A percentile compares a stretch with the other conserved stretches of the same genome.
Conservation (phyloP, 2,797 vertebrate species). For the Muscicapa comitata region DNA sequence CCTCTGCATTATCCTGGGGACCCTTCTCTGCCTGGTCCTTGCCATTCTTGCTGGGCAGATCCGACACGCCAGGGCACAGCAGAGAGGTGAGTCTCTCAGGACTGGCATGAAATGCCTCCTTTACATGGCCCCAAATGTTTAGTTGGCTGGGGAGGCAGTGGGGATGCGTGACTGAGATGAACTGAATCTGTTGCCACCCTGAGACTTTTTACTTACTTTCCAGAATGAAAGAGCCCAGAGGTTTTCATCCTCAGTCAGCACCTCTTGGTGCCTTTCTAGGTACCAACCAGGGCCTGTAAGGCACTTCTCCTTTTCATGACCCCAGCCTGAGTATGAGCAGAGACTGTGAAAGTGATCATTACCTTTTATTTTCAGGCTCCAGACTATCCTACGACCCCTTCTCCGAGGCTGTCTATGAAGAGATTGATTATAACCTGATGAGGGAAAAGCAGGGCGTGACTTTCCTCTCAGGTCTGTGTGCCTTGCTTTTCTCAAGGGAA, state of each 20-base stretch:
- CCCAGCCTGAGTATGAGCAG: not conserved
- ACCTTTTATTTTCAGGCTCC: constrained; percentile 23
- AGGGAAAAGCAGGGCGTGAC: not conserved
- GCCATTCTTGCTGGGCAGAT: constrained; percentile 33
- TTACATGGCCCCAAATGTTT: not conserved
- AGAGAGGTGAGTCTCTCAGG: not conserved
- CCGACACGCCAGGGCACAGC: not conserved
- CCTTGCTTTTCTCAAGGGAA: not conserved
- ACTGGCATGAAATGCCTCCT: not conserved
- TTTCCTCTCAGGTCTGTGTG: constrained; percentile 16
- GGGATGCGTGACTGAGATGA: not conserved
- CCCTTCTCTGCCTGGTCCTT: constrained; percentile 36
- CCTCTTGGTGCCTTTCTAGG: not conserved
- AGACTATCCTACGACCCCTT: not conserved
- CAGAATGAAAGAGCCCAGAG: not conserved
- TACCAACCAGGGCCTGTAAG: not conserved
- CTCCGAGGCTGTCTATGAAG: constrained; percentile 53
- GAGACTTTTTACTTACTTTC: not conserved
- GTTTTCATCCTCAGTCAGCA: not conserved
- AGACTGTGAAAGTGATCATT: not conserved
- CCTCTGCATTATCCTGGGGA: constrained; percentile 44
- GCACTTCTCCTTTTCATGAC: not conserved
- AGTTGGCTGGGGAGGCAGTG: not conserved
- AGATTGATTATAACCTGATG: constrained; percentile 16
- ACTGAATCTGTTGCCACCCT: not conserved